Base-by-base conservation (phyloP, 2,797 vertebrate species). In the Hoplostethus mediterraneus region DNA sequence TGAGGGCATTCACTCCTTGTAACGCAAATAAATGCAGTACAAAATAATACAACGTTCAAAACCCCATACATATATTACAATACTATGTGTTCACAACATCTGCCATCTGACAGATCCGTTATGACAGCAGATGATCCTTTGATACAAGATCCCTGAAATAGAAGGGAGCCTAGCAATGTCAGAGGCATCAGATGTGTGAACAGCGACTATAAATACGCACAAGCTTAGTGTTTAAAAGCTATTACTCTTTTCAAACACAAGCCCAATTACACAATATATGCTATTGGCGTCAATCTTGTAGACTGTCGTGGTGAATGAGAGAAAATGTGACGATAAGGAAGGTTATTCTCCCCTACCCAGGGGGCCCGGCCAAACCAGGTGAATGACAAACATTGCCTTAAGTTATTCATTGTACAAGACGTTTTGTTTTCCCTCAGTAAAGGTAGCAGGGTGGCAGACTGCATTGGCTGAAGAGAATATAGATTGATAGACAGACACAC, bases 161-260 rank as follows among this genome's bases (percentile, higher is more conserved):
- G 47, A 71, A 40, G 16, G 13, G 21, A 63, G 58, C 64, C 57
- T 17, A 59, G 38, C 21, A 16, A 63, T 54, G 55, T 75, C 76
- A 75, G 63, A 21, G 40, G 67, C 10, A 33, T 75, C 63, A 61
- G 64, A 81, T 3, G 0, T 81, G 71, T 80, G 62, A 81, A 60
- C 48, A 44, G 52, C 8, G 61, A 75, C 71, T 70, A 80, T 75
- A 72, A 82, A 84, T 65, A 84, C 52, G 63, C 47, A 40, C 9
- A 13, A 59, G 54, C 13, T 0, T 2, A 67, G 63, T 51, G 45
- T 45, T 62, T 44, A 2, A 59, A 63, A 64, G 67, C 52, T 47
- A 45, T 48, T 60, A n/a, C 36, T 52, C 21, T 25, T 56, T 58
- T 52, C 31, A 71, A 69, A 79, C 2, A 3, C 31, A 67, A 64